Conservation (phyloP, 2,113 vertebrate genomes). For the Pheucticus melanocephalus region DNA sequence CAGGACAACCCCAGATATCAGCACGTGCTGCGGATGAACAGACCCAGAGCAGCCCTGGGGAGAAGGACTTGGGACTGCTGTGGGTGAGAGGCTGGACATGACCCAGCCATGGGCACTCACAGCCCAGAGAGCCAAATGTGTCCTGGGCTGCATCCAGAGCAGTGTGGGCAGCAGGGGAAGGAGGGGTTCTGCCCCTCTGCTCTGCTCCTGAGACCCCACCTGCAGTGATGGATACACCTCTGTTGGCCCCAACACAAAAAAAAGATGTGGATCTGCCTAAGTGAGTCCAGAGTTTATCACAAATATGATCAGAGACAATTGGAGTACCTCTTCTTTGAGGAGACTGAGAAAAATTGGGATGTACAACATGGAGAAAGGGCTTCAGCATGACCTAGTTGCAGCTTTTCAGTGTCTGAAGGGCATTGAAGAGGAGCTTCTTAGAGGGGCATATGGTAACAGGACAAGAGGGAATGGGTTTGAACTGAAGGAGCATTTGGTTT, state of each 20-base stretch:
- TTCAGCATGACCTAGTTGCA: neutral
- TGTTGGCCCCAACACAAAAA: neutral
- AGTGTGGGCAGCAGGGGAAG: accelerated
- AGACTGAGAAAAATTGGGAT: neutral
- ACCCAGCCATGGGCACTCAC: neutral
- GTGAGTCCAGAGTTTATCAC: neutral
- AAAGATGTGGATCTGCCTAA: neutral
- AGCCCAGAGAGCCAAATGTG: neutral
- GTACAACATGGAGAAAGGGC: neutral
- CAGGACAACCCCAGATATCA: too few relatives aligned
- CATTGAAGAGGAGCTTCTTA: neutral
- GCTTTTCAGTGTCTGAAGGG: neutral
- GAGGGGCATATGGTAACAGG: neutral
- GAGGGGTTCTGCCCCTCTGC: neutral
- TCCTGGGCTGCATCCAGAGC: neutral
- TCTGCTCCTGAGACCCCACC: neutral
- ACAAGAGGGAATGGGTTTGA: neutral
- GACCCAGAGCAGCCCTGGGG: accelerated
- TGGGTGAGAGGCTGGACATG: neutral
- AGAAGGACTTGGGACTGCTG: neutral
- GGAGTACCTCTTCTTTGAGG: neutral
- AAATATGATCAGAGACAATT: neutral
- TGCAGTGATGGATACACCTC: neutral
- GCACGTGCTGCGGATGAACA: neutral
- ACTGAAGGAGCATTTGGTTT: neutral